Base-by-base conservation (phyloP, 2,113 vertebrate species). In the Lathamus discolor region DNA sequence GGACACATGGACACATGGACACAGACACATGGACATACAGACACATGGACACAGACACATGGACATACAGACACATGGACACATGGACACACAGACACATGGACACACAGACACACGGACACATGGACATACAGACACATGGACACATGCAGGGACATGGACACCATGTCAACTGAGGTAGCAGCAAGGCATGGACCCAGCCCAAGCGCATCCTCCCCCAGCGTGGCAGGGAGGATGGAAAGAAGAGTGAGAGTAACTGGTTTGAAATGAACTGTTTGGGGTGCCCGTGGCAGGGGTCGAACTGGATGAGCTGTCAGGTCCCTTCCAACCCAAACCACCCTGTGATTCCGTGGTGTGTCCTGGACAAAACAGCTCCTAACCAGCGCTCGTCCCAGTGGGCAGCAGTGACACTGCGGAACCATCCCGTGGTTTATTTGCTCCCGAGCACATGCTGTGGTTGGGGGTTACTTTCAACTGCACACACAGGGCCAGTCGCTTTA, bases 1-100 rank as follows among this genome's bases (percentile, higher is more conserved):
- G 2, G 44, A 28, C 27, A 16, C 2, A 3, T 0, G 28, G 67
- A 14, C 39, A 23, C 39, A 39, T 39, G 39, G 39, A 39, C 39
- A n/a, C 7, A 33, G 27, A 43, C 35, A 44, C 35, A 4, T 0
- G 2, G 44, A 18, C 31, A 13, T 2, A 3, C 0, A 22, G 67
- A 10, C 82, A 37, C 25, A n/a, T n/a, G n/a, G n/a, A n/a, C n/a
- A 2, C 2, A 0, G 48, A 14, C 48, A 49, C 12, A 7, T 51
- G 37, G 43, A 41, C 41, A 41, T 6, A 41, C 13, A 14, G 27
- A 37, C 35, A 44, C 43, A 4, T 0, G 2, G 44, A 33, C 27
- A 16, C 2, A 3, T 0, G 33, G 67, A n/a, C n/a, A 14, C 82
- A n/a, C 39, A 41, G 49, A 51, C 41, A 15, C 41, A 43, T 15